Conservation (phyloP, 2,888 invertebrate species). For the Trypoxylon attenuatum region DNA sequence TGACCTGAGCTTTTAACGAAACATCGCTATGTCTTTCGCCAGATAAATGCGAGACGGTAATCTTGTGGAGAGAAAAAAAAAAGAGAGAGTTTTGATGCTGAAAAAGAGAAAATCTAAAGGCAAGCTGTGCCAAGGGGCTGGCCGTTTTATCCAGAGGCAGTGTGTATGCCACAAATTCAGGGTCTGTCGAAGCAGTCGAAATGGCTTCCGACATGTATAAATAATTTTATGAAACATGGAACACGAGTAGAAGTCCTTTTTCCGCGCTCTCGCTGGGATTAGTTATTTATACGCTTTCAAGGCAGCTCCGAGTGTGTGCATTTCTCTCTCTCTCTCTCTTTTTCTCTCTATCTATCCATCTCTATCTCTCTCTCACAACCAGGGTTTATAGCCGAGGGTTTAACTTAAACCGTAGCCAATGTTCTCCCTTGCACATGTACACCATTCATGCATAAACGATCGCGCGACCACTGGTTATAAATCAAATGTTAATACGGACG, state of each 20-base stretch:
- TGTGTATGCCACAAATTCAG: too few relatives aligned
- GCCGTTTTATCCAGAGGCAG: too few relatives aligned
- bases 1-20: too few relatives aligned
- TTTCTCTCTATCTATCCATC: too few relatives aligned
- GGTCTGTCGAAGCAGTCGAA: background rate
- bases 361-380: too few relatives aligned
- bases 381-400: background rate
- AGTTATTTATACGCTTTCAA: background rate
- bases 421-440: slow-evolving; percentile 5
- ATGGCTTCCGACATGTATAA: background rate
- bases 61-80: too few relatives aligned
- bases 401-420: slow-evolving; percentile 13
- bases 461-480: background rate
- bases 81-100: too few relatives aligned
- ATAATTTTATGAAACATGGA: background rate
- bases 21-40: too few relatives aligned
- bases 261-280: background rate
- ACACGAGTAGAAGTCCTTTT: background rate
- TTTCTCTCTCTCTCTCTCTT: background rate
- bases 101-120: too few relatives aligned
- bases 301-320: background rate
- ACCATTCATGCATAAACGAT: slow-evolving; percentile 34
- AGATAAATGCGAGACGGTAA: too few relatives aligned
- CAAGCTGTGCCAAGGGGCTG: too few relatives aligned
- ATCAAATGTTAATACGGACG: background rate